Base-by-base conservation (phyloP, 2,113 vertebrate species). In the Sinocyclocheilus grahami region DNA sequence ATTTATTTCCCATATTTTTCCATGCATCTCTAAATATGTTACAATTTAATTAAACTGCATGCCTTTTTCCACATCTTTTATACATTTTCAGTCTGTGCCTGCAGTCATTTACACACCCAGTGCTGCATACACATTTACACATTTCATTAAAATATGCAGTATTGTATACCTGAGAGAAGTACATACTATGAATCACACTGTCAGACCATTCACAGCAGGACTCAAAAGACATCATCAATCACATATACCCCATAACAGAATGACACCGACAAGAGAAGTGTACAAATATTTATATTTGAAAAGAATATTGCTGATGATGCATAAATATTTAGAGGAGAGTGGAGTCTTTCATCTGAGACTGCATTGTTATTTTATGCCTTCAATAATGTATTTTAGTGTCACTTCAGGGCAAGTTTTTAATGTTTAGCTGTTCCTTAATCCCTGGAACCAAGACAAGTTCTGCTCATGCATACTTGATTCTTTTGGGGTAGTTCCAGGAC, bases 181-280 rank as follows among this genome's bases (percentile, higher is more conserved):
- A 46, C 18, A 69, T 22, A 60, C 67, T 55, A 78, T 55, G 24
- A 30, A 78, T 55, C 48, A 30, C 5, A 53, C 14, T 30, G n/a
- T 53, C 80, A 69, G 42, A 69, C n/a, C 80, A 12, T 33, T 74
- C 20, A n/a, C 48, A 58, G 30, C 55, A 24, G 5, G 24, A 20
- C 51, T 58, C 82, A 14, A 24, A 60, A 84, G 22, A 22, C 51
- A 58, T 60, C 62, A 69, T 82, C 33, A 58, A 46, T 84, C 69
- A 84, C 33, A 60, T 3, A 37, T 14, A 60, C 13, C 27, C 7
- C 0, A 51, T 75, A 48, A 51, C n/a, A 78, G 13, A 53, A 27
- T 97, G 18, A 37, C n/a, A 67, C 14, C 5, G 48, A 18, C 8
- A 65, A 24, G 39, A 48, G 22, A 76, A 16, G n/a, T 24, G 72